Evolutionary conservation across 2,113 vertebrate genomes (phyloP).

Genomic region (Pelecanoides urinatrix): DNA sequence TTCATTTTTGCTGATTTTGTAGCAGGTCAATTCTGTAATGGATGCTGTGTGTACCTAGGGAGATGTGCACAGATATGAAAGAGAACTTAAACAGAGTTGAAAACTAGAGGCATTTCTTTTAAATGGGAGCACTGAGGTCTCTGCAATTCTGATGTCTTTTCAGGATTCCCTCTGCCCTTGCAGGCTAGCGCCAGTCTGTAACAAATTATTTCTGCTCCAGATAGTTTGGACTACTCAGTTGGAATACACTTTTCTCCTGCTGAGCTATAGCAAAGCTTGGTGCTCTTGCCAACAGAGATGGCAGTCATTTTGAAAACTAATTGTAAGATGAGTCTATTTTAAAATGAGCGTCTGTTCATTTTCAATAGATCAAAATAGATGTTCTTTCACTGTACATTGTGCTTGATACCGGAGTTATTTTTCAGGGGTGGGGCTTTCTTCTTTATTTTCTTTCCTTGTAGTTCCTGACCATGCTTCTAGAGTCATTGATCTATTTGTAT

Average conservation of each 20-base stretch:
- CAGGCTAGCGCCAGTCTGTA: not conserved
- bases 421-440: not conserved
- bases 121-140: not conserved
- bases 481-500: not conserved
- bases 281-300: constrained; percentile 12
- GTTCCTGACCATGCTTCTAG: not conserved
- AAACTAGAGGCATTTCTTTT: not conserved
- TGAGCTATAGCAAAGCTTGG: not conserved
- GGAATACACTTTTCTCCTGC: not conserved
- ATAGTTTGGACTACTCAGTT: constrained; percentile 19
- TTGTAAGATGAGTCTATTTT: constrained; percentile 14
- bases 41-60: accelerated
- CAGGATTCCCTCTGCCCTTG: not conserved
- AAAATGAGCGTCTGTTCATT: not conserved
- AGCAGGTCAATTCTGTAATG: not conserved
- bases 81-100: not conserved
- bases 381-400: not conserved
- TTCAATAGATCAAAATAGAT: not conserved
- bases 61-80: not conserved
- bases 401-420: not conserved
- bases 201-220: constrained; percentile 16
- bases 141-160: not conserved
- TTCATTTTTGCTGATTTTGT: not conserved
- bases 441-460: not conserved
- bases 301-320: constrained; percentile 34